Evolutionary conservation across 2,888 invertebrate species (phyloP).

Genomic region (Bombylius major): DNA sequence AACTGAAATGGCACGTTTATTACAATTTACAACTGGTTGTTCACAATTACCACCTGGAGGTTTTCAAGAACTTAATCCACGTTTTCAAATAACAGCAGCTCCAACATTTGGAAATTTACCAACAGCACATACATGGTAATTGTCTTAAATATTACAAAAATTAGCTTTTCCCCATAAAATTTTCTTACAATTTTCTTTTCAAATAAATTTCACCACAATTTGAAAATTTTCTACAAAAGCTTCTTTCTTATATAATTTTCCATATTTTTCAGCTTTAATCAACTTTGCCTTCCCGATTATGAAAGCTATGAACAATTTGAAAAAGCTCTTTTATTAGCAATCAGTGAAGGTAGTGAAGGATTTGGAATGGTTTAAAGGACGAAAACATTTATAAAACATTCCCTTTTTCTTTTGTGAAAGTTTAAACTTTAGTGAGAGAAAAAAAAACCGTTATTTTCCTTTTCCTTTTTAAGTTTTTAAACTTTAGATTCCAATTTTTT

Average conservation of each 20-base stretch:
- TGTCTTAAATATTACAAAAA: constrained; percentile 3
- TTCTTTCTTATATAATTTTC: constrained; percentile 22
- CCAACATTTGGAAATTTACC: constrained; percentile 83
- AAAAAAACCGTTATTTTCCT: too few species aligned
- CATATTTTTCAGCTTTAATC: constrained; percentile 66
- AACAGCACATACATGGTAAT: constrained; percentile 85
- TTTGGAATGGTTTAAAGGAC: constrained; percentile 49
- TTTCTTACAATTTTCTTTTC: not conserved
- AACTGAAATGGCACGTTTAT: constrained; percentile 82
- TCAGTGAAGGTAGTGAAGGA: constrained; percentile 91
- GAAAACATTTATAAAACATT: too few species aligned
- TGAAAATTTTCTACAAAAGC: not conserved
- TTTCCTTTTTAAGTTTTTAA: too few species aligned
- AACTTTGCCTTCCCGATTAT: constrained; percentile 89
- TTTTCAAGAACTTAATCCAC: constrained; percentile 77
- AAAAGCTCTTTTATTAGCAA: constrained; percentile 76
- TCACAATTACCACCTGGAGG: constrained; percentile 85
- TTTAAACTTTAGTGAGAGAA: too few species aligned
- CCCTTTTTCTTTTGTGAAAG: too few species aligned
- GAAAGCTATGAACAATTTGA: constrained; percentile 89
- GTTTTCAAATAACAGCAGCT: constrained; percentile 84
- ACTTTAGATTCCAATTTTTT: too few species aligned
- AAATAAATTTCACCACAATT: not conserved
- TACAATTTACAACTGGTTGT: constrained; percentile 89
- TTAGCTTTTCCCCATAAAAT: too few species aligned